Conservation (phyloP, 2,797 vertebrate genomes). For the Neopelma chrysocephalum region DNA sequence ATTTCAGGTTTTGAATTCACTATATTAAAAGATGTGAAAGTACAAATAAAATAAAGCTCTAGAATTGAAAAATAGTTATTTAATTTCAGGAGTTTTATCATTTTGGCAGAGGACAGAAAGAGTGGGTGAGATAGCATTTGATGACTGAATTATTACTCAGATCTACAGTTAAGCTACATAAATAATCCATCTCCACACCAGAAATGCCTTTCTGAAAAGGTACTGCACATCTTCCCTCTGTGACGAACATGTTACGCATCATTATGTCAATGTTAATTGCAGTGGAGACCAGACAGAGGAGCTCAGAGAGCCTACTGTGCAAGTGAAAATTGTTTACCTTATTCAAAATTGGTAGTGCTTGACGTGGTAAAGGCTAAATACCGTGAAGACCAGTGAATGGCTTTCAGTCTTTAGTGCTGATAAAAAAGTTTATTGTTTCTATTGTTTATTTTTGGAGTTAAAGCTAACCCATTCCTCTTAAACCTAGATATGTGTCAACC, state of each 20-base stretch:
- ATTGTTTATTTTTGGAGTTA: constrained; percentile 19
- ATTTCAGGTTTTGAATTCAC: not conserved
- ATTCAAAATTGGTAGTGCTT: constrained; percentile 21
- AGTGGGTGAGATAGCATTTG: not conserved
- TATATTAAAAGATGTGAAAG: not conserved
- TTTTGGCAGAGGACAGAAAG: not conserved
- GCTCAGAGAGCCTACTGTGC: not conserved
- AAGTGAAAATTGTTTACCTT: constrained; percentile 1
- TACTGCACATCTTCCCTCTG: not conserved
- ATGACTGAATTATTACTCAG: not conserved
- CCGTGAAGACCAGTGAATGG: not conserved
- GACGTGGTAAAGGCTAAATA: not conserved
- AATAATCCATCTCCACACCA: not conserved
- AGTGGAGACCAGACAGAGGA: not conserved
- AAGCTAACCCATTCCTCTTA: not conserved
- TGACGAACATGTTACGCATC: not conserved
- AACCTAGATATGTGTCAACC: not conserved
- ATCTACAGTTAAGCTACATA: not conserved
- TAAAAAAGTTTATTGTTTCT: constrained; percentile 13
- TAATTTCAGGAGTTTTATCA: not conserved
- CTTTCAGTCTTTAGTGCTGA: not conserved
- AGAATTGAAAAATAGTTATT: not conserved
- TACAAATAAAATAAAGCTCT: not conserved
- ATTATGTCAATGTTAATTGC: constrained; percentile 27
- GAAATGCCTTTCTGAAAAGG: not conserved